Percentiles rank a stretch among this genome's conserved stretches.
Conservation (phyloP, 2,113 vertebrate genomes). For the Ctenodactylus gundi region DNA sequence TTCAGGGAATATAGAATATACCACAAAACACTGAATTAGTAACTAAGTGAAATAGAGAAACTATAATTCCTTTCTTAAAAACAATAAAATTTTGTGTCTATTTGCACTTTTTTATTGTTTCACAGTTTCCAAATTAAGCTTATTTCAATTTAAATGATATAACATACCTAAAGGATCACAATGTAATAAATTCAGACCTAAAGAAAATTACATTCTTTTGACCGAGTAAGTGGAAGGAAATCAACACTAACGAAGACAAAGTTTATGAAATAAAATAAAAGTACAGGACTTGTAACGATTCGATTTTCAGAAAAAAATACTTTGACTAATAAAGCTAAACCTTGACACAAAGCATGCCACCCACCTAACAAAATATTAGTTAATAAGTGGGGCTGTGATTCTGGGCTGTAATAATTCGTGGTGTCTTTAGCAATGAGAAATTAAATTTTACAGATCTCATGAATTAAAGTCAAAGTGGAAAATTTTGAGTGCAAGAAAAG, state of each 20-base stretch:
- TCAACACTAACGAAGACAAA: background rate
- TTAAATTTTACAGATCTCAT: background rate
- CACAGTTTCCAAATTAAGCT: background rate
- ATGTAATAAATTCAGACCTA: background rate
- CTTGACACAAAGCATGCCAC: background rate
- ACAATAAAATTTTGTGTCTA: background rate
- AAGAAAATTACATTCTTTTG: background rate
- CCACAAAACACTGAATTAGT: background rate
- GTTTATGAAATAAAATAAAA: background rate
- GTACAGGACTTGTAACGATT: background rate
- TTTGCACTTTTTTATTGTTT: background rate
- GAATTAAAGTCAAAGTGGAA: background rate
- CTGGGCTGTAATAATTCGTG: background rate
- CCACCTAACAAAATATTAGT: background rate
- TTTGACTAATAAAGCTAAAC: background rate
- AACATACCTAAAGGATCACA: background rate
- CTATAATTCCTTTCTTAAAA: background rate
- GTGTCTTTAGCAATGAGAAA: background rate
- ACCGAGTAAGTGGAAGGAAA: background rate
- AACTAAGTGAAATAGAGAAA: background rate
- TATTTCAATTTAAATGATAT: background rate
- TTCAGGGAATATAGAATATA: background rate
- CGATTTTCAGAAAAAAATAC: slow-evolving; percentile 8
- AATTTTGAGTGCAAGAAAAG: background rate
- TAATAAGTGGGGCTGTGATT: background rate